A percentile compares a stretch with the other conserved stretches of the same genome.
Evolutionary conservation across 2,797 vertebrate genomes (phyloP).

Genomic region (Tangara arthus): DNA sequence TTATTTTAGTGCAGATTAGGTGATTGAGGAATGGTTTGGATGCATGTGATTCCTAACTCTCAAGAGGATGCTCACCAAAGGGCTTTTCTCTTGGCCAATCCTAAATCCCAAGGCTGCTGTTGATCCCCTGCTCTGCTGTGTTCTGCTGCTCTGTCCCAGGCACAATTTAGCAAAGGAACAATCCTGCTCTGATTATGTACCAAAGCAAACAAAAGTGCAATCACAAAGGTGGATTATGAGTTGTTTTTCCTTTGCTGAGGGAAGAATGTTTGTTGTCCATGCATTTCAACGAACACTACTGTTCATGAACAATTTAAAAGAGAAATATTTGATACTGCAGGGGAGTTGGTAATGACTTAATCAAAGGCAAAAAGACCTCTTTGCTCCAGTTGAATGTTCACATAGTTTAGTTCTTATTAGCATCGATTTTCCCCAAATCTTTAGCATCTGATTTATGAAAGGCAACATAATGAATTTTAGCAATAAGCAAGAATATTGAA

Average conservation of each 20-base stretch:
- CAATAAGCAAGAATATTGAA: not conserved
- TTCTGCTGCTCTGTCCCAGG: not conserved
- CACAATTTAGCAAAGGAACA: not conserved
- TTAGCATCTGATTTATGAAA: constrained; percentile 25
- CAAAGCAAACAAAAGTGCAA: not conserved
- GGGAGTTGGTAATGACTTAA: not conserved
- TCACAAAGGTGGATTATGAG: not conserved
- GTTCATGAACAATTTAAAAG: not conserved
- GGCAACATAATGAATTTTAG: not conserved
- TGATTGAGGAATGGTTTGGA: not conserved
- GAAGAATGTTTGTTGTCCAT: not conserved
- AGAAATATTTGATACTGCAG: not conserved
- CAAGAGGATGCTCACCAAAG: not conserved
- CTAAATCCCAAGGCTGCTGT: not conserved
- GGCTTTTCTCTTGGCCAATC: not conserved
- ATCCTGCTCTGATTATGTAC: not conserved
- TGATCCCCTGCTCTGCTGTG: not conserved
- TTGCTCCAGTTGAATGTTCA: not conserved
- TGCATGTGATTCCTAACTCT: not conserved
- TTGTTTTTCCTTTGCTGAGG: not conserved
- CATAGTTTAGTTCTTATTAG: not conserved
- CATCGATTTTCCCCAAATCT: constrained; percentile 15
- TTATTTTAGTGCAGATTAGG: not conserved
- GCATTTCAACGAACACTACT: not conserved
- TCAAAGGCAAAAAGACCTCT: constrained; percentile 10